These are phyloP conservation scores for Aspiorhynchus laticeps DNA, from an alignment of 2,113 vertebrate genomes.

Conservation along the genomic window DNA sequence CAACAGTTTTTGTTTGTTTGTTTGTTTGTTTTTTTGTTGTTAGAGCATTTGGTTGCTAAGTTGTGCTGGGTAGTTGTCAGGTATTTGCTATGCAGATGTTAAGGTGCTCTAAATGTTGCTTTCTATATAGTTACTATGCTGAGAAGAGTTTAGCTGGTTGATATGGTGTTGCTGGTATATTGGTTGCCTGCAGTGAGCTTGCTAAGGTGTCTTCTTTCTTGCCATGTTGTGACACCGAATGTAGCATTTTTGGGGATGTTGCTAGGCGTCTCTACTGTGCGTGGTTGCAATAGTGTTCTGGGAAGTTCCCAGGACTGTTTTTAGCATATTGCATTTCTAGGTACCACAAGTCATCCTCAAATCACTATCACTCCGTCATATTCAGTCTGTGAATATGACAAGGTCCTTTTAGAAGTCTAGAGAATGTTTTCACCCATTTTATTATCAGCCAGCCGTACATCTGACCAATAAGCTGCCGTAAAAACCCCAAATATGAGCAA, in stretches of 20 bases:
- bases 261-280: background rate
- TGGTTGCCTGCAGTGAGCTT: background rate
- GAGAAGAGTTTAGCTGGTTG: background rate
- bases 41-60: background rate
- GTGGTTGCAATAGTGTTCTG: background rate
- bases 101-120: background rate
- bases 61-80: too few relatives aligned
- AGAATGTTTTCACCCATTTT: background rate
- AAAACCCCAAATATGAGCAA: background rate
- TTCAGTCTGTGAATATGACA: background rate
- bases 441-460: background rate
- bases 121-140: too few relatives aligned
- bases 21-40: too few relatives aligned
- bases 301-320: background rate
- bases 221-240: background rate
- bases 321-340: too few relatives aligned
- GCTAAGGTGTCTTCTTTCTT: background rate
- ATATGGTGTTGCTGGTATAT: background rate
- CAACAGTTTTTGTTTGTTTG: too few relatives aligned
- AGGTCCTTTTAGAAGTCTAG: background rate
- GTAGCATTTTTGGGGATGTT: background rate
- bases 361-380: background rate
- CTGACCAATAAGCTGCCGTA: background rate
- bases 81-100: background rate
- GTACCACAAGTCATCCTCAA: background rate